Base-by-base conservation (phyloP, 2,888 invertebrate genomes). In the Eristalis tenax region DNA sequence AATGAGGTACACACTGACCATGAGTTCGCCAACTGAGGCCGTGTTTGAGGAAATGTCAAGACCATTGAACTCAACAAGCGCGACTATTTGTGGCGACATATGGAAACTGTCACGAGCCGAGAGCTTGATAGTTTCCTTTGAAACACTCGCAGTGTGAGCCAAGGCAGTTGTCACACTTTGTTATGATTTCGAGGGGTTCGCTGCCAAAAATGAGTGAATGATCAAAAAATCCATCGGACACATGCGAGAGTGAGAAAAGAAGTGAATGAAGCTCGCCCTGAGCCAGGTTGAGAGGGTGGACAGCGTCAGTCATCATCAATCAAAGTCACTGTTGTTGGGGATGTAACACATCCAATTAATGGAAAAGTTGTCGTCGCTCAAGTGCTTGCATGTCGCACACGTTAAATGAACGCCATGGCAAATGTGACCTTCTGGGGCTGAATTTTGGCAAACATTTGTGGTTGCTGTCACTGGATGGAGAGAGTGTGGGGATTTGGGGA, bases 41-140 rank as follows among this genome's bases (percentile, higher is more conserved):
- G 50, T 66, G 50, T 50, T 85, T 81, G 69, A 64, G 85, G 81
- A 85, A 78, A 69, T 77, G 81, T 81, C 77, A 81, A 77, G 73
- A 85, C 59, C 79, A 68, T 76, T 76, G 75, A 84, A 79, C 81
- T 73, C 66, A n/a, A 15, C 18, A 15, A 8, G 50, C 18, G 8
- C 18, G 50, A 18, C 50, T 50, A 50, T 50, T 50, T 50, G 50
- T 8, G 50, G 11, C 38, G 50, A 18, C 50, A 50, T 8, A 50
- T 50, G 50, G 50, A 50, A n/a, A 1, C 1, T 50, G 50, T 50
- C 50, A 50, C 50, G 18, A 50, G 50, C 50, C 18, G 18, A 22
- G 50, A 50, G n/a, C 50, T 50, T 50, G 50, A 50, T 50, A 50
- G 50, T 50, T 50, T 50, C 50, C 50, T 50, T 18, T 50, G 2